phyloP scores from a whole-genome alignment of 2,888 invertebrate species.

The Nomada fabriciana region DNA sequence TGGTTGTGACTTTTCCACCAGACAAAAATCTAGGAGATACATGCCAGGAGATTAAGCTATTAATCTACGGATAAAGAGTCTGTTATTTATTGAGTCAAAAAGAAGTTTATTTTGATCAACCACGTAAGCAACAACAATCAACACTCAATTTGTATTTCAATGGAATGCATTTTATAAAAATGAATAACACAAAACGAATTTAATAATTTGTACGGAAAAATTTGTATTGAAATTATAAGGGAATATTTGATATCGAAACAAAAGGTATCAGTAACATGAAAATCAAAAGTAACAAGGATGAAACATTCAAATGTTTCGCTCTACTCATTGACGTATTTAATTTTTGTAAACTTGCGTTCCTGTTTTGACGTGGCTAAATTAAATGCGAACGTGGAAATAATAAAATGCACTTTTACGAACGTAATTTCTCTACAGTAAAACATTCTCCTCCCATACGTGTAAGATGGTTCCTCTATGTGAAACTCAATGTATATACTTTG shows the following conservation, averaged over 20 bases:
- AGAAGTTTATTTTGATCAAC: slow-evolving; percentile 15
- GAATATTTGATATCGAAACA: not conserved
- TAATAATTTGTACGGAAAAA: not conserved
- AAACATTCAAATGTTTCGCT: not conserved
- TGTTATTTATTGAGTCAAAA: slow-evolving; percentile 22
- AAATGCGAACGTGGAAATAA: not conserved
- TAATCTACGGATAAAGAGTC: not conserved
- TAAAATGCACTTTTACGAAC: not conserved
- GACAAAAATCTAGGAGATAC: slow-evolving; percentile 6
- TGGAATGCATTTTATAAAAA: too few species aligned
- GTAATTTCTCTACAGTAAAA: not conserved
- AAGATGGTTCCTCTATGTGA: not conserved
- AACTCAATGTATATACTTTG: too few species aligned
- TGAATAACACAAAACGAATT: too few species aligned
- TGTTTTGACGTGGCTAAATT: not conserved
- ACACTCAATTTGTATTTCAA: not conserved
- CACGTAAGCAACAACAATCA: slow-evolving; percentile 11
- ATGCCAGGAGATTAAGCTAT: slow-evolving; percentile 2
- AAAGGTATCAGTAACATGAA: not conserved
- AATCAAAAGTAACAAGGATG: not conserved
- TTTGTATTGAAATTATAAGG: not conserved
- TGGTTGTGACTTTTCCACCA: slow-evolving; percentile 5
- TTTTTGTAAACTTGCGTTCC: not conserved
- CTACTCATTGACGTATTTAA: not conserved
- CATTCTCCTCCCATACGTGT: not conserved